Base-by-base conservation (phyloP, 2,888 invertebrate species). In the Ectobius pallidus region DNA sequence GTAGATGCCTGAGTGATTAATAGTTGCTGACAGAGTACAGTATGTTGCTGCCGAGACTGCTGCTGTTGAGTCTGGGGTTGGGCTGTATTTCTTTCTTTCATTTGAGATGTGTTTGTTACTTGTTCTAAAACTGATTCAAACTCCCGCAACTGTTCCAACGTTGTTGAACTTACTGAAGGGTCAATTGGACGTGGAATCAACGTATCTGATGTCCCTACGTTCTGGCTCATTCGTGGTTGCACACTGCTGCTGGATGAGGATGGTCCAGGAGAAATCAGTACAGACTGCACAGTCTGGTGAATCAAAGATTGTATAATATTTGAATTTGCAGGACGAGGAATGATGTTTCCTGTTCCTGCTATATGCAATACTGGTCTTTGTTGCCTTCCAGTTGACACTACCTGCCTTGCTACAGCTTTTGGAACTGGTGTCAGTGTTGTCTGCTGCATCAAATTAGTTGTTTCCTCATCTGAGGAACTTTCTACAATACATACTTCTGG, bases 51-150 rank as follows among this genome's bases (percentile, higher is more conserved):
- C 16, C 22, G 77, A 22, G 76, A 76, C 3, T 78, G 78, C 3
- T 75, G 74, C 22, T 71, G 72, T 58, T 75, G 77, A 14, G 73
- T 87, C 75, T 88, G 88, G 3, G 88, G 63, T 32, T 52, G 63
- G 14, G 34, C 89, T 27, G 88, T 90, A 77, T 91, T 91, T 74
- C 92, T 84, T 81, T 92, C 92, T 80, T 92, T 92, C 79, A 80
- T 79, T 70, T 80, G 79, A 30, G 80, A 80, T 30, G 79, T 80
- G 61, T 79, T 80, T 0, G 80, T 80, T 0, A 93, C 92, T 84
- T 92, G 92, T 79, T 93, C 92, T 74, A 93, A 84, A 0, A 93
- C 92, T 84, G 92, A 90, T 80, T 93, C 93, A 78, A 93, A 93
- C 80, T 93, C 93, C 70, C 92, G 84, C 9, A 93, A 81, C 78